A percentile compares a stretch with the other conserved stretches of the same genome.
Conservation (phyloP, 2,888 invertebrate species). For the Apeira syringaria region DNA sequence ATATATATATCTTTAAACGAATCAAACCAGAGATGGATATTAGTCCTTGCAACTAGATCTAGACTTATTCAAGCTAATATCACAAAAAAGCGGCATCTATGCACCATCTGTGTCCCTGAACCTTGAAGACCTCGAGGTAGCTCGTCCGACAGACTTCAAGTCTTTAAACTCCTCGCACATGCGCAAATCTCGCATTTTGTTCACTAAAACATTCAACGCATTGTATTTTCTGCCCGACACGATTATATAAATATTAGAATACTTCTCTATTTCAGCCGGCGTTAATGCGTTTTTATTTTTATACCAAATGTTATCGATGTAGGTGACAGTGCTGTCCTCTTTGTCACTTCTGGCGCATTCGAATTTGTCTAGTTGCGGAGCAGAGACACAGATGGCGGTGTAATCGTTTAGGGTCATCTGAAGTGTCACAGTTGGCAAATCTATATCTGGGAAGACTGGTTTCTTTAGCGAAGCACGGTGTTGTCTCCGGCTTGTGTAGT, state of each 20-base stretch:
- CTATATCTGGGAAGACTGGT: slow-evolving; percentile 38
- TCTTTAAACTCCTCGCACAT: slow-evolving; percentile 53
- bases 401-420: slow-evolving; percentile 39
- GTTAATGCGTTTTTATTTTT: slow-evolving; percentile 33
- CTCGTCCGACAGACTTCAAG: slow-evolving; percentile 53
- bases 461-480: slow-evolving; percentile 49
- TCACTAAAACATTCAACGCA: slow-evolving; percentile 47
- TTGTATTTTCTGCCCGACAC: slow-evolving; percentile 45
- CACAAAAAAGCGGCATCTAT: background rate
- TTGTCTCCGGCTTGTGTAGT: slow-evolving; percentile 43
- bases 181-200: slow-evolving; percentile 52
- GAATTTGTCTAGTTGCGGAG: slow-evolving; percentile 7
- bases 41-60: no score
- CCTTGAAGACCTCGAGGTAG: slow-evolving; percentile 23
- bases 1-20: no score
- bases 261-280: slow-evolving; percentile 48
- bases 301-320: slow-evolving; percentile 24
- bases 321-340: slow-evolving; percentile 47
- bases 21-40: no score
- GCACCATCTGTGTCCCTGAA: background rate
- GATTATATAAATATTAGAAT: slow-evolving; percentile 42
- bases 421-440: slow-evolving; percentile 36
- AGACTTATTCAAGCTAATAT: no score
- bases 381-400: slow-evolving; percentile 38
- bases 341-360: slow-evolving; percentile 15